phyloP scores from a whole-genome alignment of 2,797 vertebrate genomes.

The Acanthiza pusilla region DNA sequence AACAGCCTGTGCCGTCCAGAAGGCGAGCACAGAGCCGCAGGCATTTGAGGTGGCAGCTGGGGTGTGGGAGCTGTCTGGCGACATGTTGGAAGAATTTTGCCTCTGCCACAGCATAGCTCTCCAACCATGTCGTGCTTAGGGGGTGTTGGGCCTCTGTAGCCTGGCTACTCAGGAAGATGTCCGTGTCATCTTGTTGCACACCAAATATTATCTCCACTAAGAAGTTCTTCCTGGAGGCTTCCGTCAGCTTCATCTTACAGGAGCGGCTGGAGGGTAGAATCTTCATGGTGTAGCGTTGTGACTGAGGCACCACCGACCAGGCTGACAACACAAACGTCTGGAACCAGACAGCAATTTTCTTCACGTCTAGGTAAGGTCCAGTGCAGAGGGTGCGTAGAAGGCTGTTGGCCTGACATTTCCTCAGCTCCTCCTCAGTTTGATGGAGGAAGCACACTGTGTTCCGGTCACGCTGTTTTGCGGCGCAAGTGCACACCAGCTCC shows the following conservation, averaged over 20 bases:
- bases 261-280: background rate
- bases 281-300: background rate
- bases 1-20: background rate
- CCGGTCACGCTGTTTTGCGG: fast-evolving
- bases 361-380: background rate
- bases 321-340: background rate
- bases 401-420: background rate
- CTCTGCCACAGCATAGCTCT: background rate
- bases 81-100: background rate
- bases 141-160: fast-evolving
- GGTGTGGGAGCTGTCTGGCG: background rate
- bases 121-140: background rate
- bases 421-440: background rate
- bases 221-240: background rate
- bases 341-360: background rate
- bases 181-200: background rate
- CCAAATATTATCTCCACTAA: background rate
- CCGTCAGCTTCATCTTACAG: background rate
- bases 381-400: background rate
- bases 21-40: background rate
- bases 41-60: background rate
- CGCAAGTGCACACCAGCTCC: background rate
- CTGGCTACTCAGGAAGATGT: background rate
- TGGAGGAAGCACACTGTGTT: background rate
- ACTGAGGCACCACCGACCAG: background rate